Base-by-base conservation (phyloP, 2,888 invertebrate species). In the Cantharis lateralis region DNA sequence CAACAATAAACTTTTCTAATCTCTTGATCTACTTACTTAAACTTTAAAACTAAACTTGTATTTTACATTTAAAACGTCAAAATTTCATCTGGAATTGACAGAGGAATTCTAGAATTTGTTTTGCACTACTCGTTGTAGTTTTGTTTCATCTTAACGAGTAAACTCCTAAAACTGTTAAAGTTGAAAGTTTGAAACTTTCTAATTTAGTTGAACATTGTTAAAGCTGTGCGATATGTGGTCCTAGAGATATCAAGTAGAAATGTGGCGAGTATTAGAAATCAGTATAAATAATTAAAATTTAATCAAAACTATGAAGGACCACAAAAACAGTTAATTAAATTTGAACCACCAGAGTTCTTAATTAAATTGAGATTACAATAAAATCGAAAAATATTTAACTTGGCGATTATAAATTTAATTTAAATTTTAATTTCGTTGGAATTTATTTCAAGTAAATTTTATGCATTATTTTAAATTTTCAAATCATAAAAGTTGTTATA, bases 121-220 rank as follows among this genome's bases (percentile, higher is more conserved):
- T 66, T 48, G 66, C 66, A 48, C 66, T 61, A 48, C 69, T 64
- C n/a, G 66, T 18, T 20, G 66, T 72, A 72, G 73, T 73, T 73
- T 73, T 73, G 73, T 73, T 73, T 68, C 73, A 68, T 73, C 73
- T 73, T 73, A 73, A 16, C 68, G 68, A 68, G 62, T 69, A 73
- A 73, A 73, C 62, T 68, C 68, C 18, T 66, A 68, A 62, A 73
- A 69, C 73, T 68, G 73, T 20, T 72, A 15, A 73, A 73, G 73
- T 73, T 69, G 68, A 68, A 62, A 73, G 69, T 68, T 68, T 66
- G 11, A 32, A 73, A 73, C 73, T 73, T 73, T 73, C 68, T 69
- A 68, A 73, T 73, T 73, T 73, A 73, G 16, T 28, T 28, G 73
- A 73, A 32, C 73, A 68, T 66, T 66, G 64, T 24, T 66, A 66